Evolutionary conservation across 2,888 invertebrate genomes (phyloP).

Genomic region (Belgica antarctica): DNA sequence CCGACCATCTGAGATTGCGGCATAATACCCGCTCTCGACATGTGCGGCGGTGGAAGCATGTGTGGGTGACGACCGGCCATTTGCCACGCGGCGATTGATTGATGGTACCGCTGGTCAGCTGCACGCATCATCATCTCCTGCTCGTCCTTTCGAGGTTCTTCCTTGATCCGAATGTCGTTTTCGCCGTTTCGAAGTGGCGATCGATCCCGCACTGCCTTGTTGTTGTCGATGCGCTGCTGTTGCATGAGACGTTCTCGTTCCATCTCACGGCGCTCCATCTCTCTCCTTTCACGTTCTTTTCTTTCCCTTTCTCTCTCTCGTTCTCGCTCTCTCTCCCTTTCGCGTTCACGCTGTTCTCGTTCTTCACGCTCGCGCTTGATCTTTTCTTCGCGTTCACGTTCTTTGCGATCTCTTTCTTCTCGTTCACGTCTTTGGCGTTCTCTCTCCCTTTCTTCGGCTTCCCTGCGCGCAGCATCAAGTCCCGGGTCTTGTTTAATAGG

Average conservation of each 20-base stretch:
- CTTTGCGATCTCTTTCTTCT: conserved; percentile 53
- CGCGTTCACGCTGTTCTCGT: conserved; percentile 55
- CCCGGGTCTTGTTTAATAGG: conserved; percentile 65
- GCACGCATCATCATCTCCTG: conserved; percentile 58
- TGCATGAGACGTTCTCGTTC: conserved; percentile 64
- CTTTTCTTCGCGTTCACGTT: conserved; percentile 57
- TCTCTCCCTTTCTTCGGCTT: conserved; percentile 58
- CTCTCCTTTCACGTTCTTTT: conserved; percentile 59
- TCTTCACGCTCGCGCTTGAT: conserved; percentile 59
- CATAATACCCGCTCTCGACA: conserved; percentile 58
- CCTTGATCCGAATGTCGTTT: conserved; percentile 59
- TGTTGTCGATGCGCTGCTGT: conserved; percentile 57
- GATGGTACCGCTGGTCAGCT: conserved; percentile 60
- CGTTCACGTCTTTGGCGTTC: conserved; percentile 54
- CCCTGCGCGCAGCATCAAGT: conserved; percentile 61
- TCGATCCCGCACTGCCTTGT: conserved; percentile 61
- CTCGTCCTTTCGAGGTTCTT: conserved; percentile 61
- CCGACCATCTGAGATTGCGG: conserved; percentile 56
- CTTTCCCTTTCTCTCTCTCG: conserved; percentile 60
- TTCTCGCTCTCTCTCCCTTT: conserved; percentile 59
- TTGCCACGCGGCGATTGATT: conserved; percentile 54
- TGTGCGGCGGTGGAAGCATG: conserved; percentile 57
- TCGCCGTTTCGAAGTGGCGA: conserved; percentile 74
- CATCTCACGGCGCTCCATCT: conserved; percentile 61
- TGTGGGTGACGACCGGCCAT: conserved; percentile 57